Conservation (phyloP, 2,113 vertebrate species). For the Bubo scandiacus region DNA sequence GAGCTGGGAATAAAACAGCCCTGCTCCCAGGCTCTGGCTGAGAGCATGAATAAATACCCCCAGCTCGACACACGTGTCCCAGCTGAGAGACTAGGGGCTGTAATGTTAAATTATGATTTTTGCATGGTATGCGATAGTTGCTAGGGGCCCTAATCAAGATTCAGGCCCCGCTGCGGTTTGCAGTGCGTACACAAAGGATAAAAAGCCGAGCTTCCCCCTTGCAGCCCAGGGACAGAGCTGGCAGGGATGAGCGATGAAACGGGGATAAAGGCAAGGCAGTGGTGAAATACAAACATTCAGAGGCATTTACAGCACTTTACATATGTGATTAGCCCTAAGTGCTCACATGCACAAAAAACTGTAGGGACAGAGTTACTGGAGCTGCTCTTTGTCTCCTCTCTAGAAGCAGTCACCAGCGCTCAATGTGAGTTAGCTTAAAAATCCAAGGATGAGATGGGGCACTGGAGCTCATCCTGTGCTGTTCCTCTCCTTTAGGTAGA, state of each 20-base stretch:
- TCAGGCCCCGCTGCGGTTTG: background rate
- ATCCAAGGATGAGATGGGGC: background rate
- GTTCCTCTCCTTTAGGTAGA: background rate
- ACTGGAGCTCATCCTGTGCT: background rate
- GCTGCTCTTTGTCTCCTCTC: background rate
- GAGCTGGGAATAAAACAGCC: background rate
- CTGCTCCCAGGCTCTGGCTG: background rate
- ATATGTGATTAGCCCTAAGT: background rate
- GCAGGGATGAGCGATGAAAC: background rate
- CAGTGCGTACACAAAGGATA: background rate
- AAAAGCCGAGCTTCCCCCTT: background rate
- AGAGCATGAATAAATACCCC: background rate
- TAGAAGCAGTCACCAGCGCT: background rate
- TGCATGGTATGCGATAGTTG: background rate
- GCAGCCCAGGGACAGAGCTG: background rate
- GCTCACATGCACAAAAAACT: background rate
- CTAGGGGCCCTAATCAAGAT: background rate
- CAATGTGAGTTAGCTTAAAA: background rate
- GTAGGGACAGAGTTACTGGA: background rate
- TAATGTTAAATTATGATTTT: background rate
- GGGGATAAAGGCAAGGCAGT: background rate
- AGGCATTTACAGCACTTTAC: background rate
- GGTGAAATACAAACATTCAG: background rate
- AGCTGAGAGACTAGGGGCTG: background rate
- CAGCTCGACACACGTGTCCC: fast-evolving